Evolutionary conservation across 2,797 vertebrate genomes (phyloP).

Genomic region (Pantherophis vulpinus): DNA sequence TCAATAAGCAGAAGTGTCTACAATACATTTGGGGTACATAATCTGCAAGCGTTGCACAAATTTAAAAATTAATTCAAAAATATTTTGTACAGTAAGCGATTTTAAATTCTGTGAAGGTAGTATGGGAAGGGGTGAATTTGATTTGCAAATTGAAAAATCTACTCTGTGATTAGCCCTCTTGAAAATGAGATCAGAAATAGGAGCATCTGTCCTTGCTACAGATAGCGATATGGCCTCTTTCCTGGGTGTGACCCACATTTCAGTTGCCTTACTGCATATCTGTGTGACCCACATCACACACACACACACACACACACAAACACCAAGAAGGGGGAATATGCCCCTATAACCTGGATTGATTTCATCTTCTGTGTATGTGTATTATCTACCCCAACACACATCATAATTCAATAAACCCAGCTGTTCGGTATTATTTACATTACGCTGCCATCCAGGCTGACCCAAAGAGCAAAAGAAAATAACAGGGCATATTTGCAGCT

Average conservation of each 20-base stretch:
- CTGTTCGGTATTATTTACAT: conserved; percentile 69
- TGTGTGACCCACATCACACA: background rate
- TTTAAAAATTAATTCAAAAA: background rate
- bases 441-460: conserved; percentile 68
- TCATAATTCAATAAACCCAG: conserved; percentile 57
- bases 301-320: background rate
- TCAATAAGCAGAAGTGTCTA: background rate
- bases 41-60: background rate
- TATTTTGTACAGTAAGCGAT: background rate
- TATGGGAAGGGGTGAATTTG: background rate
- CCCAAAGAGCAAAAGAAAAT: conserved; percentile 74
- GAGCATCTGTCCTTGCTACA: background rate
- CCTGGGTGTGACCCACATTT: background rate
- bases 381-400: conserved; percentile 40
- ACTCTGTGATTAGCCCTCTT: background rate
- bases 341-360: conserved; percentile 36
- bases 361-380: conserved; percentile 28
- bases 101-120: background rate
- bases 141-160: conserved; percentile 26
- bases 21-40: background rate
- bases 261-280: background rate
- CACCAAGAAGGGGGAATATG: background rate
- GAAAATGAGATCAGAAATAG: background rate
- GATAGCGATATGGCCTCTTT: conserved; percentile 13
- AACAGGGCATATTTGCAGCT: conserved; percentile 73